Percentiles rank a stretch among this genome's conserved stretches.
Conservation (phyloP, 1,140 invertebrate species). For the Aphidius ervi region DNA sequence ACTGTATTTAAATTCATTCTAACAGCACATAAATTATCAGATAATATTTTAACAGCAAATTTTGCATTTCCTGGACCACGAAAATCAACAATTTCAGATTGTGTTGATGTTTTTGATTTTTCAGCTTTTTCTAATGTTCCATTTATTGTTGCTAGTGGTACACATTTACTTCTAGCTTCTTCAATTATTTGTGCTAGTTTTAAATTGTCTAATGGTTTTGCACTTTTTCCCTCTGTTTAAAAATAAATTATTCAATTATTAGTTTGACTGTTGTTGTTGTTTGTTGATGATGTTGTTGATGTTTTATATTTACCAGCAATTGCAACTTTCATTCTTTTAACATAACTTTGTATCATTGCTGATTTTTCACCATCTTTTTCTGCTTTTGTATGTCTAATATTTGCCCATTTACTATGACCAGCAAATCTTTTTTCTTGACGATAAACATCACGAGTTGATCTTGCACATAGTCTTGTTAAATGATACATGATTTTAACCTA, state of each 20-base stretch:
- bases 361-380: slow-evolving; percentile 59
- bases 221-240: slow-evolving; percentile 48
- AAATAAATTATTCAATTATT: slow-evolving; percentile 17
- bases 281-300: not conserved
- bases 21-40: slow-evolving; percentile 37
- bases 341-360: slow-evolving; percentile 46
- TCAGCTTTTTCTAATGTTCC: slow-evolving; percentile 55
- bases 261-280: not conserved
- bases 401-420: slow-evolving; percentile 73
- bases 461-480: slow-evolving; percentile 1
- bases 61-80: slow-evolving; percentile 48
- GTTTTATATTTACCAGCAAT: slow-evolving; percentile 49
- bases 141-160: slow-evolving; percentile 59
- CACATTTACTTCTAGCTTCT: slow-evolving; percentile 57
- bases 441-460: slow-evolving; percentile 6
- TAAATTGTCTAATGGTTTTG: slow-evolving; percentile 57
- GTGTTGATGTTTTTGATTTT: slow-evolving; percentile 36
- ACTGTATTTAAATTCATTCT: slow-evolving; percentile 45
- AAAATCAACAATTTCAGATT: slow-evolving; percentile 44
- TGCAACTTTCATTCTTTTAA: slow-evolving; percentile 55
- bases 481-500: not conserved
- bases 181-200: slow-evolving; percentile 57
- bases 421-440: slow-evolving; percentile 47
- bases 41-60: slow-evolving; percentile 46
- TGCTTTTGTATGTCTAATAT: slow-evolving; percentile 65